Base-by-base conservation (phyloP, 2,888 invertebrate genomes). In the Leucoma salicis region DNA sequence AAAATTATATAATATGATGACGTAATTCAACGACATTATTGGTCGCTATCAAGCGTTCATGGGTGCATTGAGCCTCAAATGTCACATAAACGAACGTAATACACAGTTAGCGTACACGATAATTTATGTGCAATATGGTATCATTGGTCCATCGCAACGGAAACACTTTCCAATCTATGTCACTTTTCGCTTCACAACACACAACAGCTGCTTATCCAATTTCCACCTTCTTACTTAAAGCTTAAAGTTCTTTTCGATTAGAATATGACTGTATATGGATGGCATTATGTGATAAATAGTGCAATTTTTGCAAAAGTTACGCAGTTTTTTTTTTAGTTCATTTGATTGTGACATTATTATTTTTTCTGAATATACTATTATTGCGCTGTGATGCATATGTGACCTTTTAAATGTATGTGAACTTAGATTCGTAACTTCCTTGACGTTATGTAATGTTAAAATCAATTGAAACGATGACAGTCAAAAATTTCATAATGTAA, bases 111-210 rank as follows among this genome's bases (percentile, higher is more conserved):
- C 36, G 66, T 59, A 61, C 63, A 64, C 67, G 60, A 60, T 71
- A 72, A 78, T 77, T 77, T 72, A 64, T 66, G 64, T 68, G 78
- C 75, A 75, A 76, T 42, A 31, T 32, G 35, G 44, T 39, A 72
- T 66, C 56, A 56, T 76, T 76, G 62, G 74, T 69, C 67, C 73
- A 74, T 70, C 71, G 58, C 58, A 54, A 62, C 74, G 82, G 81
- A 81, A 84, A 70, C 73, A 70, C 79, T 82, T 84, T 84, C 82
- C 78, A 82, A 66, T 81, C 73, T 74, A 77, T 79, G 76, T 75
- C 75, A 81, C 70, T 72, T 63, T 74, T 66, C 67, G 74, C 68
- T 66, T 67, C 59, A 66, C 55, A 53, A 59, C 63, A 54, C 61
- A 64, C 35, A 40, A 39, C 44, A 50, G 41, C 28, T 14, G 37